Percentiles rank a stretch among this genome's conserved stretches.
phyloP scores from a whole-genome alignment of 2,888 invertebrate genomes.

The Phyllotreta striolata region DNA sequence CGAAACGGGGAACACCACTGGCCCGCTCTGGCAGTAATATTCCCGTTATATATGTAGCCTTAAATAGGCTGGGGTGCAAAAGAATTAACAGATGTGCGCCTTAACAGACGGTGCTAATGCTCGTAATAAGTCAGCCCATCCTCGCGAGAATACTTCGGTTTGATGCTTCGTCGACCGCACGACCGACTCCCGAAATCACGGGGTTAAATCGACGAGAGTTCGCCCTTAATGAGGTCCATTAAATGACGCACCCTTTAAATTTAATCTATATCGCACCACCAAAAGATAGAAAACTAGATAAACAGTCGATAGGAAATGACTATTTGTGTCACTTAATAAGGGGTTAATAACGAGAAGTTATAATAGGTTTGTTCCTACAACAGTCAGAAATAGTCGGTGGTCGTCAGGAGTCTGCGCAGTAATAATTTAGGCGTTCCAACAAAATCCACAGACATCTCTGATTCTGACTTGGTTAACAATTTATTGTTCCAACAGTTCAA shows the following conservation, averaged over 20 bases:
- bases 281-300: too few species aligned
- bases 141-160: constrained; percentile 55
- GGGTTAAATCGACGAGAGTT: constrained; percentile 32
- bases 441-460: too few species aligned
- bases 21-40: constrained; percentile 34
- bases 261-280: too few species aligned
- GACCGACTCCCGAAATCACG: constrained; percentile 33
- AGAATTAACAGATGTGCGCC: constrained; percentile 63
- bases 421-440: too few species aligned
- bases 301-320: too few species aligned
- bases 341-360: too few species aligned
- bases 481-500: too few species aligned
- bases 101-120: constrained; percentile 61
- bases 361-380: too few species aligned
- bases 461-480: too few species aligned
- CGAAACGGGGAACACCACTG: neutral
- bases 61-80: constrained; percentile 57
- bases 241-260: neutral
- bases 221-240: constrained; percentile 10
- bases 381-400: too few species aligned
- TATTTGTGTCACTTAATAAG: too few species aligned
- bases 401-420: too few species aligned
- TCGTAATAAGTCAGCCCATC: constrained; percentile 52
- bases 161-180: constrained; percentile 56
- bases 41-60: constrained; percentile 47